Conservation (phyloP, 1,140 invertebrate species). For the Ceratosolen solmsi region DNA sequence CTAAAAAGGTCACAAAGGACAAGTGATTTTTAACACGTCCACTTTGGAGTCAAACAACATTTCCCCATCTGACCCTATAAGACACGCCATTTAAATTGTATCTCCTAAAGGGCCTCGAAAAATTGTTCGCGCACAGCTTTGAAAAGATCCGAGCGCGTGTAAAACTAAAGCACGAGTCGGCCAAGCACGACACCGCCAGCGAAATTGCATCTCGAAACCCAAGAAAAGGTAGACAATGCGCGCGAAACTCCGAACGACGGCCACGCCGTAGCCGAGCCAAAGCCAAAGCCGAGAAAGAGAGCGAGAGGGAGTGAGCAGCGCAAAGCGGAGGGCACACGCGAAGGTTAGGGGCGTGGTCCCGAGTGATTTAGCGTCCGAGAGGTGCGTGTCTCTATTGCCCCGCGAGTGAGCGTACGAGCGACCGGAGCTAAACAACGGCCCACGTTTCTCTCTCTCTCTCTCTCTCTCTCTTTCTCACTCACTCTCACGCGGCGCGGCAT, state of each 20-base stretch:
- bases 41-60: background rate
- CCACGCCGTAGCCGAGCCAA: background rate
- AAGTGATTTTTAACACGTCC: slow-evolving; percentile 30
- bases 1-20: background rate
- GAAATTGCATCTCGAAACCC: slow-evolving; percentile 42
- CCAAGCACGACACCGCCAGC: slow-evolving; percentile 1
- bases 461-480: background rate
- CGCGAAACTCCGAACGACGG: background rate
- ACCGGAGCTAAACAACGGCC: slow-evolving; percentile 59
- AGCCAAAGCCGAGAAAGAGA: background rate
- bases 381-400: slow-evolving; percentile 71
- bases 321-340: slow-evolving; percentile 60
- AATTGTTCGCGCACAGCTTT: background rate
- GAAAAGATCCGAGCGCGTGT: background rate
- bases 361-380: slow-evolving; percentile 70
- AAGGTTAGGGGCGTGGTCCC: slow-evolving; percentile 67
- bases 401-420: slow-evolving; percentile 44
- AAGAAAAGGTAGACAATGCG: slow-evolving; percentile 42
- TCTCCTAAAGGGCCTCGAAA: slow-evolving; percentile 13
- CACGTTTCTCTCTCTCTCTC: slow-evolving; percentile 12
- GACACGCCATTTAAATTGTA: slow-evolving; percentile 38
- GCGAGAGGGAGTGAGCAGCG: slow-evolving; percentile 53
- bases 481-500: slow-evolving; percentile 49
- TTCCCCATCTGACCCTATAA: slow-evolving; percentile 12
- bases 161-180: background rate